Conservation (phyloP, 2,113 vertebrate genomes). For the Brachypteracias leptosomus region DNA sequence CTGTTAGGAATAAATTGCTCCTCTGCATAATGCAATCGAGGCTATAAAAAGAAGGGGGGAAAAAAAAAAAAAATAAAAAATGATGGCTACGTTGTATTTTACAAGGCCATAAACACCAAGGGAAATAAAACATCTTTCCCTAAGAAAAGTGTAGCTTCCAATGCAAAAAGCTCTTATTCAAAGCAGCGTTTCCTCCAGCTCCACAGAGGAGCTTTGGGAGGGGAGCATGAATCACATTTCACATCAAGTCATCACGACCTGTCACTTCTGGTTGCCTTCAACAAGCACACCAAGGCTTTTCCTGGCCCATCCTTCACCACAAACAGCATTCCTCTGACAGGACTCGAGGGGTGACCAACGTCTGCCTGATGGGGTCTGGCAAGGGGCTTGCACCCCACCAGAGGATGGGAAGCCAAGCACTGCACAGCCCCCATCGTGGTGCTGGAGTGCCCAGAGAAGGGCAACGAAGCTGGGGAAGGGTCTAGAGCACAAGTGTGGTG, state of each 20-base stretch:
- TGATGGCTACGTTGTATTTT: background rate
- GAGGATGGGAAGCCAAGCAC: background rate
- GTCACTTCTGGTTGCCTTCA: background rate
- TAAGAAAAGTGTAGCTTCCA: background rate
- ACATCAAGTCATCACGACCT: background rate
- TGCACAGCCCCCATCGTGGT: background rate
- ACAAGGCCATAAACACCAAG: background rate
- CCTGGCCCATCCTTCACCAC: background rate
- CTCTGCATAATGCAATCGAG: background rate
- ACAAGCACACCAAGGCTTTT: background rate
- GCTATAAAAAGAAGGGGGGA: background rate
- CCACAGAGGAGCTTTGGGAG: background rate
- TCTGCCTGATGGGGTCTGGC: background rate
- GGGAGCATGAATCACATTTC: background rate
- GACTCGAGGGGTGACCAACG: background rate
- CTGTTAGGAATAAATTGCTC: background rate
- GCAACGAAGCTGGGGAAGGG: background rate
- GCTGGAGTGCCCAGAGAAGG: background rate
- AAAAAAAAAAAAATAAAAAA: too few relatives aligned
- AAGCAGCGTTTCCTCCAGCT: background rate
- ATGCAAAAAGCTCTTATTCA: background rate
- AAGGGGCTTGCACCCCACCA: fast-evolving
- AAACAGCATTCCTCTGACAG: background rate
- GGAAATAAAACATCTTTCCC: slow-evolving; percentile 1
- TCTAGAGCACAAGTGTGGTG: background rate